These are phyloP conservation scores for Mythimna pallens DNA, from an alignment of 2,888 invertebrate genomes.

Conservation along the genomic window DNA sequence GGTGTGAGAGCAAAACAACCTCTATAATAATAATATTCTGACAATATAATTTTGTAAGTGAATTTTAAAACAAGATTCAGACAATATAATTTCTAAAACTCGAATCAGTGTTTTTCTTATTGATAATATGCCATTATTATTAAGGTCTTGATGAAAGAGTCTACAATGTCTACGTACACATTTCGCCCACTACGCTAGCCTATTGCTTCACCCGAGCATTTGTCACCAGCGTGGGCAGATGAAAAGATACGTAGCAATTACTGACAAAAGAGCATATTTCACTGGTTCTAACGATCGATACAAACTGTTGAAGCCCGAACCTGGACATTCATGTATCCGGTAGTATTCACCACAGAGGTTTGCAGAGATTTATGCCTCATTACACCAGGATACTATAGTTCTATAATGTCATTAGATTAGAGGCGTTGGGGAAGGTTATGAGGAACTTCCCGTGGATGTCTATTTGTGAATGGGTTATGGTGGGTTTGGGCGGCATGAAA, in stretches of 20 bases:
- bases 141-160: no score
- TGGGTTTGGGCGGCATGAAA: slow-evolving; percentile 1
- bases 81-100: no score
- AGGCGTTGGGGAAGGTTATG: slow-evolving; percentile 19
- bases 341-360: slow-evolving; percentile 34
- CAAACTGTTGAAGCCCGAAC: slow-evolving; percentile 43
- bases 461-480: slow-evolving; percentile 1
- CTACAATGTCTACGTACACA: background rate
- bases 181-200: background rate
- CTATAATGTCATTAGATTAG: slow-evolving; percentile 34
- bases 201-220: slow-evolving; percentile 40
- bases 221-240: slow-evolving; percentile 60
- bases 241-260: slow-evolving; percentile 54
- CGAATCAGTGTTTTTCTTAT: no score
- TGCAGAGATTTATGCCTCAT: slow-evolving; percentile 46
- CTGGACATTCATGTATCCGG: slow-evolving; percentile 59
- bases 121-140: no score
- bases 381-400: slow-evolving; percentile 33
- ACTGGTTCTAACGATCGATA: slow-evolving; percentile 41
- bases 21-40: no score
- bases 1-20: no score
- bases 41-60: no score
- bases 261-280: slow-evolving; percentile 39
- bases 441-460: slow-evolving; percentile 16
- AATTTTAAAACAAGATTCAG: no score